A percentile compares a stretch with the other conserved stretches of the same genome.
Conservation (phyloP, 64 coral and sea anemone species). For the Porites lutea region DNA sequence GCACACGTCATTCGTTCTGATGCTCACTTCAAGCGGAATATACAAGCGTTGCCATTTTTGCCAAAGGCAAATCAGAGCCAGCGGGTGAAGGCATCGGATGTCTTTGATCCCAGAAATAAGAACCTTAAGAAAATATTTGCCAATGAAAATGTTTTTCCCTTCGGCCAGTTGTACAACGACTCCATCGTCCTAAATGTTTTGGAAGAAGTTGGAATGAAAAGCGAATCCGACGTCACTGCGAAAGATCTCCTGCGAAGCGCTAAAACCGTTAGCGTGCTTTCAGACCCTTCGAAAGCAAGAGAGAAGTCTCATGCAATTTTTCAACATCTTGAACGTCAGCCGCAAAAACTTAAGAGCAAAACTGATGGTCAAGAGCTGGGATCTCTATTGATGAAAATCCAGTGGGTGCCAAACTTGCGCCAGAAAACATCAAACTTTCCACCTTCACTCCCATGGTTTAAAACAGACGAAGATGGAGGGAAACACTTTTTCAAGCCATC, state of each 20-base stretch:
- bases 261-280: conserved; percentile 4
- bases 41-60: conserved; percentile 19
- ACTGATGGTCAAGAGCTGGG: background rate
- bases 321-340: conserved; percentile 11
- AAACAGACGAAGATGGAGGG: background rate
- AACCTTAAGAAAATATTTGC: background rate
- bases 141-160: conserved; percentile 28
- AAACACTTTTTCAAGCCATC: background rate
- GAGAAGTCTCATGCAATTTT: conserved; percentile 62
- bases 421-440: conserved; percentile 52
- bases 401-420: conserved; percentile 42
- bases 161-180: background rate
- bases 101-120: conserved; percentile 24
- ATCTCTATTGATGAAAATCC: conserved; percentile 3
- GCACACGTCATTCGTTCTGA: conserved; percentile 11
- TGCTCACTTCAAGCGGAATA: background rate
- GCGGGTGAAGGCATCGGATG: background rate
- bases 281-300: conserved; percentile 1
- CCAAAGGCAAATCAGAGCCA: background rate
- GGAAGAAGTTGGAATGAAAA: conserved; percentile 43
- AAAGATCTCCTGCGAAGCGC: conserved; percentile 56
- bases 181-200: conserved; percentile 6
- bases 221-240: conserved; percentile 9
- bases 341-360: background rate
- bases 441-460: conserved; percentile 37